Conservation (phyloP, 2,113 vertebrate species). For the Cyanoliseus patagonus region DNA sequence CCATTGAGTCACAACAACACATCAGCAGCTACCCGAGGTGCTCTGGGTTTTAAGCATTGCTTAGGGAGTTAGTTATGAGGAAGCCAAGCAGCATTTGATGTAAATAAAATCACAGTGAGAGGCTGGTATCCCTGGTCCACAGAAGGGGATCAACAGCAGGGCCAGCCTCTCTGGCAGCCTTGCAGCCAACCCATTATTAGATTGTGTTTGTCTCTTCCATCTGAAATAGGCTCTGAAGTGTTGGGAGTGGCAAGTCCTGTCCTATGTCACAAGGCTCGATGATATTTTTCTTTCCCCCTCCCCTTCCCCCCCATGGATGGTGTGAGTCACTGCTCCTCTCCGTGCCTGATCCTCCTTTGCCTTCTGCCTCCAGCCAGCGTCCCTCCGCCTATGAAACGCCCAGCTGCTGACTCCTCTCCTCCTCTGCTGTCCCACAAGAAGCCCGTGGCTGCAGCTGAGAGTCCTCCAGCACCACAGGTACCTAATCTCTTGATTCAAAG, state of each 20-base stretch:
- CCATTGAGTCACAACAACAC: not conserved
- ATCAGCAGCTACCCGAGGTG: not conserved
- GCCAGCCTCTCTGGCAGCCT: not conserved
- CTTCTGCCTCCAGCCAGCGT: constrained; percentile 70
- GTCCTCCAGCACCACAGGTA: constrained; percentile 40
- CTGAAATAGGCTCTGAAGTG: not conserved
- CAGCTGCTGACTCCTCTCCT: constrained; percentile 55
- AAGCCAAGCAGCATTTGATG: not conserved
- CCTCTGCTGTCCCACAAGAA: constrained; percentile 73
- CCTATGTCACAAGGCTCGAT: constrained; percentile 18
- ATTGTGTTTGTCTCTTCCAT: not conserved
- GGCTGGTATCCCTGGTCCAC: not conserved
- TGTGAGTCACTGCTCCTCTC: not conserved
- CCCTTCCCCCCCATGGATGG: not conserved
- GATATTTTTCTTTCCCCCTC: not conserved
- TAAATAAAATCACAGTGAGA: constrained; percentile 20
- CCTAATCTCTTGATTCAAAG: not conserved
- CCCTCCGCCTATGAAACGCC: constrained; percentile 80
- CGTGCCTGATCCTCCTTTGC: not conserved
- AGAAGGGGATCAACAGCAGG: not conserved
- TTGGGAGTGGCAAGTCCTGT: not conserved
- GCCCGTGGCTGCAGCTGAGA: not conserved
- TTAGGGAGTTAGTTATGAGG: not conserved
- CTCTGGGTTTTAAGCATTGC: not conserved
- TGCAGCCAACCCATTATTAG: not conserved